Base-by-base conservation (phyloP, 2,113 vertebrate species). In the Syngnathoides biaculeatus region DNA sequence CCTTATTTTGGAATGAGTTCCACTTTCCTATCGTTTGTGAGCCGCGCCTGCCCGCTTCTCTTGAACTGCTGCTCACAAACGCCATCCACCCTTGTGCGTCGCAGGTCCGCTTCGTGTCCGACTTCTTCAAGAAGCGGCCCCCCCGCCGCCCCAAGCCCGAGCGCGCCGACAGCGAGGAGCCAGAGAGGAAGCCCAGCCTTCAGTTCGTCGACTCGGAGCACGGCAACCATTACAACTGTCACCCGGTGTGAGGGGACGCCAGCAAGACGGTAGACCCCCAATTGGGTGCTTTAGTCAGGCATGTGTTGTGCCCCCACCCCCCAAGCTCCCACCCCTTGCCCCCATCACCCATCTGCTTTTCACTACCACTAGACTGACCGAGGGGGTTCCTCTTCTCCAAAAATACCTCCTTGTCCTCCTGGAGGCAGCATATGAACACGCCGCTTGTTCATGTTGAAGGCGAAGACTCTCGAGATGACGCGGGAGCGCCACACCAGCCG, bases 51-150 rank as follows among this genome's bases (percentile, higher is more conserved):
- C 19, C 14, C 12, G 57, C 26, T 59, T 30, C 57, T 35, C 26
- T 30, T 35, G 30, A 5, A 35, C 30, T 5, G 30, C 30, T 35
- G 30, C 30, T 22, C 27, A 47, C 64, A 66, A 68, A 45, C 2
- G 57, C 14, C 3, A 14, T 27, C 26, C 8, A 39, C 14, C n/a
- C 26, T 7, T 61, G 45, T 69, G 56, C 17, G 63, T 53, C 53
- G 5, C 84, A 98, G 96, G 95, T 98, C 38, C 87, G 61, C 17
- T 95, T 93, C 0, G 83, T 98, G 71, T 96, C 96, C 0, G 94
- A 96, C 84, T 95, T 97, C 90, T 98, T 96, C 80, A 98, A 98
- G 84, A 65, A 79, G 0, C 93, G 94, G 6, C 91, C 93, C 1
- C 86, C 87, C 0, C 85, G 64, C 50, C 7, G 71, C 80, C 65